Evolutionary conservation across 64 coral and sea anemone genomes (phyloP), one percentile per base, ranked within the genome.

Genomic region (Montipora sp.): DNA sequence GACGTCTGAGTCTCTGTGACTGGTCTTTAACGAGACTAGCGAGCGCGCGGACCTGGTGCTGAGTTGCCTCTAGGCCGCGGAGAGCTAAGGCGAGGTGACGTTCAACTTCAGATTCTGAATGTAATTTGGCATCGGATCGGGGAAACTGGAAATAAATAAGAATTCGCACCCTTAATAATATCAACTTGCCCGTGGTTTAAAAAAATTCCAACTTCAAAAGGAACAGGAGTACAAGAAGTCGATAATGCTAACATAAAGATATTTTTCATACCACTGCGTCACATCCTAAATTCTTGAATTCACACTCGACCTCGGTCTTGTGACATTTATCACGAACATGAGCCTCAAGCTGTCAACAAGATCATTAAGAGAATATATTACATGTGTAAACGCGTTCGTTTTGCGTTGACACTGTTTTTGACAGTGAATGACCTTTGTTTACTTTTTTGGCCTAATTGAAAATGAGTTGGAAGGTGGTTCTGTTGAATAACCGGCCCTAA

Each of bases 211-310:
- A 3, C 14, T 14, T 12, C 9, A 3, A 8, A 57, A 6, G 6
- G 53, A 6, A 63, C 60, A 63, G 8, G 60, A 14, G n/a, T n/a
- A n/a, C n/a, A n/a, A n/a, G 12, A n/a, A 13, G 4, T n/a, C 8
- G 14, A 68, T 68, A 18, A 14, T 74, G 71, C 71, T 74, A 24
- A 74, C 11, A 74, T 13, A 7, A 48, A 78, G 16, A 78, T 78
- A 70, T 48, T n/a, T 5, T 49, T 4, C 63, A 21, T 71, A 84
- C 82, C 63, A 70, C 65, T 84, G 63, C 82, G 13, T 69, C 16
- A 50, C 82, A 84, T 48, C 82, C 82, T 46, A 84, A 84, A 7
- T 19, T 48, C 44, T 84, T 84, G 82, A 47, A 84, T 50, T 84
- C 82, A 71, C 82, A 84, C 5, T 69, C 16, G 48, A 84, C 63